phyloP scores from a whole-genome alignment of 35 echinoderm and acorn worm species.

The Lytechinus pictus region DNA sequence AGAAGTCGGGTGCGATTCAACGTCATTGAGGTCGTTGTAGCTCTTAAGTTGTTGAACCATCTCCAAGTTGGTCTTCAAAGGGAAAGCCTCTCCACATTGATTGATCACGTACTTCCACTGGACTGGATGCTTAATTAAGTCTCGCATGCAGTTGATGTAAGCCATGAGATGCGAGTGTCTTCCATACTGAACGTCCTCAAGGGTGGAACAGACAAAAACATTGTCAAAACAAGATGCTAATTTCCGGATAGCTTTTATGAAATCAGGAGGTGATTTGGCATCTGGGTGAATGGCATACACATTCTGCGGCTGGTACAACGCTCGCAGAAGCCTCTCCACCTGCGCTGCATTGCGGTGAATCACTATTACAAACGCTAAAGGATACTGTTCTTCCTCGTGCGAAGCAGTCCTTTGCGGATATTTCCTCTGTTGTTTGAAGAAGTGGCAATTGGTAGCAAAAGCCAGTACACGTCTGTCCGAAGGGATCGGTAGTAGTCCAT shows the following conservation, averaged over 20 bases:
- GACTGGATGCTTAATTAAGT: constrained; percentile 43
- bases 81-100: constrained; percentile 71
- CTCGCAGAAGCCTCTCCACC: constrained; percentile 63
- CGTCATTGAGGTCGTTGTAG: constrained; percentile 63
- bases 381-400: constrained; percentile 63
- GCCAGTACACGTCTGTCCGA: constrained; percentile 51
- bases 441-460: constrained; percentile 51
- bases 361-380: constrained; percentile 61
- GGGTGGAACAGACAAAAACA: constrained; percentile 70
- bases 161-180: constrained; percentile 52
- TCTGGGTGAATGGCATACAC: constrained; percentile 79
- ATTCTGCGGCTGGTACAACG: constrained; percentile 82
- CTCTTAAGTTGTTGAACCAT: constrained; percentile 69
- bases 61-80: constrained; percentile 84
- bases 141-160: constrained; percentile 76
- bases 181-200: constrained; percentile 61
- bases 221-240: constrained; percentile 74
- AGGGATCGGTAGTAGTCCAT: constrained; percentile 43
- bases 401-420: constrained; percentile 56
- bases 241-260: constrained; percentile 54
- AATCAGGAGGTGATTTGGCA: constrained; percentile 50
- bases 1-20: constrained; percentile 17
- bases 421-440: constrained; percentile 47
- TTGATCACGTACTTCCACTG: constrained; percentile 77
- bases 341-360: constrained; percentile 68